Conservation (phyloP, 2,113 vertebrate species). For the Plestiodon gilberti region DNA sequence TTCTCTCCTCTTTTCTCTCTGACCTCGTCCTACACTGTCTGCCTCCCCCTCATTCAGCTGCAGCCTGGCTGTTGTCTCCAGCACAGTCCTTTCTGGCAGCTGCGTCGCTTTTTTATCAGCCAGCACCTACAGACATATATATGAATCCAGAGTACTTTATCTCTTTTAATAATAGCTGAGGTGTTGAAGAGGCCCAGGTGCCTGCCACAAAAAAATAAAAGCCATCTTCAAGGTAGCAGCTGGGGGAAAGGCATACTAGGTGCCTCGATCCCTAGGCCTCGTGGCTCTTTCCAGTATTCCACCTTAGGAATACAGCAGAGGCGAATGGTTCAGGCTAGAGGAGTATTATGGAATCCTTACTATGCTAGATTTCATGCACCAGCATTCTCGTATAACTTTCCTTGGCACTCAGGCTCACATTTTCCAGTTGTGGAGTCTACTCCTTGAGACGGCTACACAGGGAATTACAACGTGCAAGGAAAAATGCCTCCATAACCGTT, state of each 20-base stretch:
- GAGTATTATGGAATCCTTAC: constrained; percentile 35
- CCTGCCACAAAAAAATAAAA: constrained; percentile 30
- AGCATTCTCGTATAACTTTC: constrained; percentile 17
- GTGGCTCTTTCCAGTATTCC: not conserved
- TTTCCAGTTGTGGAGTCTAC: constrained; percentile 39
- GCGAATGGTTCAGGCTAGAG: not conserved
- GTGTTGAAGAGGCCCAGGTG: constrained; percentile 5
- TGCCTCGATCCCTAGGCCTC: not conserved
- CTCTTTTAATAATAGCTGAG: constrained; percentile 26
- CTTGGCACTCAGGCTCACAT: constrained; percentile 23
- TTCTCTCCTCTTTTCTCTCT: not conserved
- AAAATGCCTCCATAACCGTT: constrained; percentile 18
- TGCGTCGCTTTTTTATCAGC: constrained; percentile 14
- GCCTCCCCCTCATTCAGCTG: not conserved
- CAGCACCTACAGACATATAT: not conserved
- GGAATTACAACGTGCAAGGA: constrained; percentile 40
- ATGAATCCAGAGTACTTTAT: not conserved
- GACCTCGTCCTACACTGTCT: not conserved
- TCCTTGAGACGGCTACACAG: constrained; percentile 15
- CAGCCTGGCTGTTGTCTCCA: constrained; percentile 23
- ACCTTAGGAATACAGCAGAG: not conserved
- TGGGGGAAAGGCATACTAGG: not conserved
- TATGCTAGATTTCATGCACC: constrained; percentile 37
- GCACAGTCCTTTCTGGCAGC: constrained; percentile 27
- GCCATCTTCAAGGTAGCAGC: constrained; percentile 13